phyloP scores from a whole-genome alignment of 2,113 vertebrate species.

The Tetrax tetrax region DNA sequence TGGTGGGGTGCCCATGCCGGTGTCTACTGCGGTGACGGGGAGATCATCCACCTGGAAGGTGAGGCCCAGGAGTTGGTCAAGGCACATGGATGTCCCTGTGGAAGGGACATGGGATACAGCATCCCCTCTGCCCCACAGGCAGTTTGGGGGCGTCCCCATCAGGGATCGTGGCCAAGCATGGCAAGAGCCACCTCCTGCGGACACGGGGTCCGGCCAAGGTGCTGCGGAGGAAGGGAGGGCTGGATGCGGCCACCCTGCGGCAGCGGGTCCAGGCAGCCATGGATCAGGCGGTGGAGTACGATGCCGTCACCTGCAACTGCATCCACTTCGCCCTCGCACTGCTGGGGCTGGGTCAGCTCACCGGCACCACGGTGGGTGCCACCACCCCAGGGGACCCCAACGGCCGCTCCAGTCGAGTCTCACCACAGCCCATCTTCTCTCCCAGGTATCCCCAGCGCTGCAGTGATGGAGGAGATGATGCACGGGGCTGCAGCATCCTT shows the following conservation, averaged over 20 bases:
- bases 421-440: neutral
- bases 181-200: conserved; percentile 50
- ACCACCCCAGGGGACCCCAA: accelerated
- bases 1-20: neutral
- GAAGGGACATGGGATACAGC: accelerated
- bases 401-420: accelerated
- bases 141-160: neutral
- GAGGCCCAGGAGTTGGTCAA: neutral
- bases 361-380: neutral
- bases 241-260: neutral
- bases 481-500: accelerated
- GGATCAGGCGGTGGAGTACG: neutral
- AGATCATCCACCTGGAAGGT: conserved; percentile 67
- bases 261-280: neutral
- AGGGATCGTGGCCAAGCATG: neutral
- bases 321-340: conserved; percentile 35
- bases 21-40: neutral
- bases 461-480: neutral
- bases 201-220: neutral
- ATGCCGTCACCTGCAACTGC: neutral
- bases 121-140: neutral
- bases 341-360: conserved; percentile 16
- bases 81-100: accelerated
- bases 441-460: neutral
- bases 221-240: neutral